Base-by-base conservation (phyloP, 2,797 vertebrate species). In the Pangasius djambal region DNA sequence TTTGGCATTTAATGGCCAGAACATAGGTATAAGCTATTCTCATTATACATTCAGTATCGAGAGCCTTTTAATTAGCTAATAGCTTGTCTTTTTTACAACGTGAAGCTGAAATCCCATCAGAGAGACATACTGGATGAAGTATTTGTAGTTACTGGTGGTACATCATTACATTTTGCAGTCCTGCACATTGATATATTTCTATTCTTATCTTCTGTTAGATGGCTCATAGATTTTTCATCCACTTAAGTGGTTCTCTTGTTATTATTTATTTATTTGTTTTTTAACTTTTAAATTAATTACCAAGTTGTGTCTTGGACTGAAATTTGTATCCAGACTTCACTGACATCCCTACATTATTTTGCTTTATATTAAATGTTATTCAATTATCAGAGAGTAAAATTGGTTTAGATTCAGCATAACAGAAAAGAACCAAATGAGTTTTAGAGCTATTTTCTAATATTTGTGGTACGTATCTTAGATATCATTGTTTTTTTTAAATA, bases 31-130 rank as follows among this genome's bases (percentile, higher is more conserved):
- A 59, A 9, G 59, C 81, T 48, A 28, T 83, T n/a, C 82, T 84
- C 50, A 67, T 84, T 84, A 67, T 67, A 20, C 61, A 84, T 84
- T 31, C 82, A 67, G 61, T 5, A n/a, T 8, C 31, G 25, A 12
- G 44, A 67, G 61, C 15, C 28, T 48, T 84, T 84, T 84, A 31
- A 65, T 84, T 31, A 84, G 61, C 82, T 84, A 67, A 67, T 6
- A 67, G 82, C 37, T 65, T n/a, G 25, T 83, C 40, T 84, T 65
- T 65, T 48, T 6, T 44, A 8, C 13, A 4, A 9, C 2, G 20
- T 59, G 18, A 59, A 34, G 22, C 79, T 82, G 55, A 37, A 25
- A 61, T 61, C 5, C 5, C 57, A 31, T 83, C 15, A 37, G 9
- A 40, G 57, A 40, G 12, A 15, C 79, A 28, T 10, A 48, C 18